These are phyloP conservation scores for Papilio xuthus DNA, from an alignment of 1,140 invertebrate species.

Conservation along the genomic window DNA sequence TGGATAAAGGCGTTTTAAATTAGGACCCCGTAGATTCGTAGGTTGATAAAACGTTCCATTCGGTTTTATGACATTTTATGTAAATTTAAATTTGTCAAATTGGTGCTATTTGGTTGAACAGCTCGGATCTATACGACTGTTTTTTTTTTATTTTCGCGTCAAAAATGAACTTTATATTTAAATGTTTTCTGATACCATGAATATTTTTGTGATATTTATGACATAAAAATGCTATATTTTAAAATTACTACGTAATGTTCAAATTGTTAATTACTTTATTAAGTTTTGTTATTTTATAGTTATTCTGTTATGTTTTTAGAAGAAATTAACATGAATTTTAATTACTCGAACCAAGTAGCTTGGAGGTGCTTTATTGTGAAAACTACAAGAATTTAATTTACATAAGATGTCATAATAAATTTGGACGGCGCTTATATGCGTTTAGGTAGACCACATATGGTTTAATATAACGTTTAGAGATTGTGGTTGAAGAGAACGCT, in stretches of 20 bases:
- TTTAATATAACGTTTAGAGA: background rate
- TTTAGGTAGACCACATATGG: background rate
- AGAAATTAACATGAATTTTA: background rate
- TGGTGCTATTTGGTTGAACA: conserved; percentile 22
- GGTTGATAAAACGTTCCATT: background rate
- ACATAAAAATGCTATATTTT: background rate
- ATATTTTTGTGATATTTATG: background rate
- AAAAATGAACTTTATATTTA: background rate
- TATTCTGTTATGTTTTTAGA: conserved; percentile 7
- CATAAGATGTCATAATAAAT: background rate
- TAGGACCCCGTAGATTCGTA: conserved; percentile 3
- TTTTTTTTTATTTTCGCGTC: background rate
- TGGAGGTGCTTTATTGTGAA: background rate
- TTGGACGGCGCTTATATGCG: conserved; percentile 3
- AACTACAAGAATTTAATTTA: background rate
- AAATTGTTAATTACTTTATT: background rate
- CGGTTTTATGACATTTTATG: conserved; percentile 16
- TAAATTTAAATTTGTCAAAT: background rate
- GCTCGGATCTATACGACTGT: background rate
- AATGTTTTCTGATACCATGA: background rate
- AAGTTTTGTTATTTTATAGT: conserved; percentile 24
- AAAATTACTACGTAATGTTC: background rate
- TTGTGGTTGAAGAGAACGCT: conserved; percentile 6
- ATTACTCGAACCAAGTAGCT: background rate
- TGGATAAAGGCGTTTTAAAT: conserved; percentile 37